These are phyloP conservation scores for Invenusta paracnida DNA, from an alignment of 2,888 invertebrate genomes.

Conservation along the genomic window DNA sequence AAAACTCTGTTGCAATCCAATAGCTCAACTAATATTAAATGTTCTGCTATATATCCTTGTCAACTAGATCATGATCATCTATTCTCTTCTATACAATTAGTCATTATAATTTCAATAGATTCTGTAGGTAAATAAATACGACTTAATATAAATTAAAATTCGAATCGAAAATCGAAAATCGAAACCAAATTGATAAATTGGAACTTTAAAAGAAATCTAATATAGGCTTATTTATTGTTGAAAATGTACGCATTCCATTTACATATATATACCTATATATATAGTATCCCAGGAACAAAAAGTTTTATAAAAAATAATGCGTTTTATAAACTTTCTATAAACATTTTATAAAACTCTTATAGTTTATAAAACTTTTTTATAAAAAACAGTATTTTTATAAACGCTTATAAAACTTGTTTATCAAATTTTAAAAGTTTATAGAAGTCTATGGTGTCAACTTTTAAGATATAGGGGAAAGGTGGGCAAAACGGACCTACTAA, in stretches of 20 bases:
- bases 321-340: too few species aligned
- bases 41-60: conserved; percentile 20
- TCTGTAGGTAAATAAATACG: not conserved
- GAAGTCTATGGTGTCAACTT: too few species aligned
- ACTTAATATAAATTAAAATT: not conserved
- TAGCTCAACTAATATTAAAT: not conserved
- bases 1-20: not conserved
- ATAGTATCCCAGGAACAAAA: too few species aligned
- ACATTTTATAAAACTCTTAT: too few species aligned
- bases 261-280: too few species aligned
- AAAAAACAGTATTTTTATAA: too few species aligned
- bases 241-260: too few species aligned
- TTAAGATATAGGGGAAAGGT: not conserved
- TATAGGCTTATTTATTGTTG: too few species aligned
- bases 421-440: too few species aligned
- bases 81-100: not conserved
- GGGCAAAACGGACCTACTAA: conserved; percentile 3
- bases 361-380: too few species aligned
- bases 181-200: conserved; percentile 11
- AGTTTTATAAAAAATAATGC: too few species aligned
- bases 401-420: too few species aligned
- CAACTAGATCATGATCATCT: not conserved
- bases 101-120: conserved; percentile 1
- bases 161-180: not conserved
- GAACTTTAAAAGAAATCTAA: not conserved